Base-by-base conservation (phyloP, 2,797 vertebrate species). In the Yasuhikotakia modesta region DNA sequence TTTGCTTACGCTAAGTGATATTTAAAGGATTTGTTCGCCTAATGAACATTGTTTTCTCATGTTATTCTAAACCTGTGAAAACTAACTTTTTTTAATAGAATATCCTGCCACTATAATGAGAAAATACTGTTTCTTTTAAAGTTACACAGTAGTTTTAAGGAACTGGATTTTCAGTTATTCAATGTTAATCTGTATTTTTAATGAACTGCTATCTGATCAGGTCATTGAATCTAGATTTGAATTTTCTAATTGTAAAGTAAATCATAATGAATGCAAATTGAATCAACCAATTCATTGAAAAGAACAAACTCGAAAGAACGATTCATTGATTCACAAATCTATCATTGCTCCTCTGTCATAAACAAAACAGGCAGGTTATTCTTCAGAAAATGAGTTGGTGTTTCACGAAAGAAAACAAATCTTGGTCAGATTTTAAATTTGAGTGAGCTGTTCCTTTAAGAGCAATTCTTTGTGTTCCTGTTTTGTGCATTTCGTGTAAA, bases 401-500 rank as follows among this genome's bases (percentile, higher is more conserved):
- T 32, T 32, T 16, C 22, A 30, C 0, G 6, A 32, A 17, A 61
- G 27, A 43, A 43, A 43, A 43, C 16, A 61, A 58, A 24, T 30
- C 58, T 8, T 32, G 7, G 24, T 3, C 57, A 60, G 1, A 10
- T 35, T 3, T 61, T 8, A 7, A 30, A 16, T 60, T 13, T 8
- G 12, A 14, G 5, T 8, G 27, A 32, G 17, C 58, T 32, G 17
- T 61, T 19, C 14, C 22, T 63, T 32, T 32, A n/a, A 45, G 35
- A 39, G 13, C 22, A 13, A 74, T 73, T 73, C 19, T 32, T 24
- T 14, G 2, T 21, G 32, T 53, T 64, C 12, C 16, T n/a, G 8
- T 43, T 65, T 32, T 39, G 22, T 32, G 27, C 24, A 27, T 76
- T 30, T 39, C 16, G 10, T 78, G 76, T 71, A 71, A 78, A 78